Evolutionary conservation across 2,113 vertebrate genomes (phyloP).

Genomic region (Mesitornis unicolor): DNA sequence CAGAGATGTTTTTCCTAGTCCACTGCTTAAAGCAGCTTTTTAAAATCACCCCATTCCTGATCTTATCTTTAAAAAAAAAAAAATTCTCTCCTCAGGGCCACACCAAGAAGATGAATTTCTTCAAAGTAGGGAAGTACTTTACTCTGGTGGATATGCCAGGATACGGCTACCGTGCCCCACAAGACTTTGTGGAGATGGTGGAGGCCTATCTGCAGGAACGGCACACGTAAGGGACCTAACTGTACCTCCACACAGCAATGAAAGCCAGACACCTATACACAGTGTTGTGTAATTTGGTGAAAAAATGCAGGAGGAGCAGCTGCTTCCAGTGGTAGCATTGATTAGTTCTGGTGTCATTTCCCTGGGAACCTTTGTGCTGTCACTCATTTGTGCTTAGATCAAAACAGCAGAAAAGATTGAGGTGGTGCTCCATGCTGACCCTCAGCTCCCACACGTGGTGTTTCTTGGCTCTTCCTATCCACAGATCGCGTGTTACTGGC

Average conservation of each 20-base stretch:
- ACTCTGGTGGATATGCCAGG: constrained; percentile 95
- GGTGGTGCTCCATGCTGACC: background rate
- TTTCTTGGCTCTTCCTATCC: background rate
- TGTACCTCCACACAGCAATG: background rate
- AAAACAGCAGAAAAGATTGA: background rate
- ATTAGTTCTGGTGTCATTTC: background rate
- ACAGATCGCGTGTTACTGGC: background rate
- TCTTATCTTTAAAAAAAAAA: background rate
- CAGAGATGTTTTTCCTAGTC: background rate
- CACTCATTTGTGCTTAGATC: background rate
- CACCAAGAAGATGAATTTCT: constrained; percentile 98
- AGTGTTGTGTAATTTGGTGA: background rate
- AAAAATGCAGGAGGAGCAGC: background rate
- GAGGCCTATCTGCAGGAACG: constrained; percentile 87
- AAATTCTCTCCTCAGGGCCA: constrained; percentile 80
- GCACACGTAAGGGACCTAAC: constrained; percentile 75
- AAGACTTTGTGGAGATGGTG: constrained; percentile 93
- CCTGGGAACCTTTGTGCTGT: background rate
- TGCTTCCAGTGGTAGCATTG: background rate
- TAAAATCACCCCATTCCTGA: background rate
- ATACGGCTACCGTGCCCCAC: constrained; percentile 86
- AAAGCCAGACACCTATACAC: background rate
- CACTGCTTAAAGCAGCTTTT: background rate
- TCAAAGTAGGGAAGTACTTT: constrained; percentile 86
- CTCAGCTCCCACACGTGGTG: background rate